A percentile compares a stretch with the other conserved stretches of the same genome.
phyloP scores from a whole-genome alignment of 2,113 vertebrate genomes.

The Kryptolebias marmoratus region DNA sequence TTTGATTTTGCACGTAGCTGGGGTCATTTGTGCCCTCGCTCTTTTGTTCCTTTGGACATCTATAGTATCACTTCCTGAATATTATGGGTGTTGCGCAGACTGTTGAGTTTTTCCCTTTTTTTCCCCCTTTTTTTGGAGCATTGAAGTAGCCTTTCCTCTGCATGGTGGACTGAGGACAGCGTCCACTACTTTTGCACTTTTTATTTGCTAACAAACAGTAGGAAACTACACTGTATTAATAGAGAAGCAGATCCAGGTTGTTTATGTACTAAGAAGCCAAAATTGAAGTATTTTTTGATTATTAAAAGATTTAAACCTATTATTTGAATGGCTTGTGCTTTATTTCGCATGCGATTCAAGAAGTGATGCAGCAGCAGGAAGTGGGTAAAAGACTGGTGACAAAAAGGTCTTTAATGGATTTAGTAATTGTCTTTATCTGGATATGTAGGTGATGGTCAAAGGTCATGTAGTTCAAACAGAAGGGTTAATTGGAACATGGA shows the following conservation, averaged over 20 bases:
- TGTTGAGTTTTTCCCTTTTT: background rate
- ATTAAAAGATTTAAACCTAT: constrained; percentile 74
- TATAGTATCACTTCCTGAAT: constrained; percentile 19
- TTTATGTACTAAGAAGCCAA: constrained; percentile 72
- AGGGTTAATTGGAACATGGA: background rate
- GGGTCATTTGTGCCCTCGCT: constrained; percentile 30
- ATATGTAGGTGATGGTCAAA: background rate
- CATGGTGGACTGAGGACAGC: constrained; percentile 56
- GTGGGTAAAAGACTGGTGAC: background rate
- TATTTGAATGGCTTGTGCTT: constrained; percentile 8
- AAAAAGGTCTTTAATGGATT: background rate
- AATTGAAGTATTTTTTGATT: constrained; percentile 80
- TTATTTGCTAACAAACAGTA: constrained; percentile 69
- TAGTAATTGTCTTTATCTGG: background rate
- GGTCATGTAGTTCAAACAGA: constrained; percentile 15
- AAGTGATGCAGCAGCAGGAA: constrained; percentile 11
- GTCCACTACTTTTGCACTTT: constrained; percentile 79
- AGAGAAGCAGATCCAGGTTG: constrained; percentile 62
- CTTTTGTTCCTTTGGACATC: constrained; percentile 12
- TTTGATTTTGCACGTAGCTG: constrained; percentile 64
- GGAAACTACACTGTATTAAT: constrained; percentile 71
- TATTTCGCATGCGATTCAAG: constrained; percentile 12
- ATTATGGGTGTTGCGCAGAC: constrained; percentile 18
- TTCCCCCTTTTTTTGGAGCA: constrained; percentile 34
- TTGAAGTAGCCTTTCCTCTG: constrained; percentile 64